These are phyloP conservation scores for Noctua pronuba DNA, from an alignment of 2,888 invertebrate genomes.

Conservation along the genomic window DNA sequence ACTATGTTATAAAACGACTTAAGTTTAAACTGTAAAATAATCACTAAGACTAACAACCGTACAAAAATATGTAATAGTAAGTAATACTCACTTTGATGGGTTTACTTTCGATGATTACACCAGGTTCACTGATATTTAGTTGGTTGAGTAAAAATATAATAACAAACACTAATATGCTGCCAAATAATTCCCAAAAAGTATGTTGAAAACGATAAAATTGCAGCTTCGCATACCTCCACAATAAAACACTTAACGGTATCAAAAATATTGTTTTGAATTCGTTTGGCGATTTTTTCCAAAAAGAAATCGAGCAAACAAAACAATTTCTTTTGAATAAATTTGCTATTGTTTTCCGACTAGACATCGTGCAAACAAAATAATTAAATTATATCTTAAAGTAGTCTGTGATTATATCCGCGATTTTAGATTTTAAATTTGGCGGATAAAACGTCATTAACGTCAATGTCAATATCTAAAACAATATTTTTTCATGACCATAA, in stretches of 20 bases:
- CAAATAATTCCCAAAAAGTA: constrained; percentile 40
- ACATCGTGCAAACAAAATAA: constrained; percentile 3
- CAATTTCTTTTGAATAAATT: no score
- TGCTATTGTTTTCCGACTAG: no score
- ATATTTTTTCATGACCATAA: not conserved
- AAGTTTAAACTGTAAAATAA: not conserved
- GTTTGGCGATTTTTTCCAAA: not conserved
- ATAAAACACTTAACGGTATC: constrained; percentile 42
- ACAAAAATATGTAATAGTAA: not conserved
- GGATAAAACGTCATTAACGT: constrained; percentile 25
- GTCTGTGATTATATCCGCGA: no score
- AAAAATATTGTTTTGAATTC: constrained; percentile 3
- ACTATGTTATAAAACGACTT: not conserved
- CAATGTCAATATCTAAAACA: not conserved
- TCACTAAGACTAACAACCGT: not conserved
- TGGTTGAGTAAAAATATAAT: constrained; percentile 38
- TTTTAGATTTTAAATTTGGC: constrained; percentile 43
- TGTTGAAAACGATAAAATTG: constrained; percentile 15
- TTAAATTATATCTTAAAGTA: not conserved
- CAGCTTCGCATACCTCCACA: constrained; percentile 43
- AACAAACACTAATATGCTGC: constrained; percentile 46
- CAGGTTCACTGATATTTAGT: not conserved
- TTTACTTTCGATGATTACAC: not conserved
- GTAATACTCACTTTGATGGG: not conserved
- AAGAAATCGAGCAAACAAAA: not conserved